Percentiles rank a stretch among this genome's conserved stretches.
Evolutionary conservation across 2,888 invertebrate species (phyloP).

Genomic region (Eurytoma adleriae): DNA sequence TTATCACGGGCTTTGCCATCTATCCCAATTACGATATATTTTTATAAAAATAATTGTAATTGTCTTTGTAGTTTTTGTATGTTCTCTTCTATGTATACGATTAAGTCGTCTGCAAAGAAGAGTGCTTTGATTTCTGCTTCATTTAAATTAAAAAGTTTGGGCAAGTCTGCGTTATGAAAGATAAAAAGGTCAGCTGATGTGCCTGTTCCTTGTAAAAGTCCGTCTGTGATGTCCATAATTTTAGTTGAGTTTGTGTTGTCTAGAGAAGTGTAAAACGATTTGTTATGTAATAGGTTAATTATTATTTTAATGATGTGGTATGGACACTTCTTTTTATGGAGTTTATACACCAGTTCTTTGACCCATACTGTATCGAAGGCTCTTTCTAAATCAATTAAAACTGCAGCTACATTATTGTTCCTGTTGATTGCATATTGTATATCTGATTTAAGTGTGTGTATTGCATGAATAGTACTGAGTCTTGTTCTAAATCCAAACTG

Average conservation of each 20-base stretch:
- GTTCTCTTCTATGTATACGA: background rate
- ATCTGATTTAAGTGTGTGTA: background rate
- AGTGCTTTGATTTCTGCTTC: background rate
- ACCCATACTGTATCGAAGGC: constrained; percentile 2
- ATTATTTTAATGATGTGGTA: background rate
- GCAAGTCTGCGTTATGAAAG: background rate
- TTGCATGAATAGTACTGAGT: background rate
- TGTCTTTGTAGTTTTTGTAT: background rate
- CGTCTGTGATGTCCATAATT: background rate
- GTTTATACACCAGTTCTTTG: background rate
- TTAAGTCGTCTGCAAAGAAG: background rate
- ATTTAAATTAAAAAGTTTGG: background rate
- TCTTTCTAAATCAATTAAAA: background rate
- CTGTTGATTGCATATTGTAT: background rate
- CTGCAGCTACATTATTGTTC: background rate
- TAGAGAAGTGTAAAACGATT: background rate
- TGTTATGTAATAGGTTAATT: background rate
- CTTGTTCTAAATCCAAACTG: constrained; percentile 2
- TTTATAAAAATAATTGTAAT: too few relatives aligned
- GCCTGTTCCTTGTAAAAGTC: background rate
- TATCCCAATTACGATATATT: too few relatives aligned
- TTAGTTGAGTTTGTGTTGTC: background rate
- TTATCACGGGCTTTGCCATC: too few relatives aligned
- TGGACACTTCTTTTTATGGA: background rate
- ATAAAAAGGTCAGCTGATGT: background rate